Evolutionary conservation across 2,888 invertebrate species (phyloP), one percentile per base, ranked within the genome.

Genomic region (Sclerodermus sp.): DNA sequence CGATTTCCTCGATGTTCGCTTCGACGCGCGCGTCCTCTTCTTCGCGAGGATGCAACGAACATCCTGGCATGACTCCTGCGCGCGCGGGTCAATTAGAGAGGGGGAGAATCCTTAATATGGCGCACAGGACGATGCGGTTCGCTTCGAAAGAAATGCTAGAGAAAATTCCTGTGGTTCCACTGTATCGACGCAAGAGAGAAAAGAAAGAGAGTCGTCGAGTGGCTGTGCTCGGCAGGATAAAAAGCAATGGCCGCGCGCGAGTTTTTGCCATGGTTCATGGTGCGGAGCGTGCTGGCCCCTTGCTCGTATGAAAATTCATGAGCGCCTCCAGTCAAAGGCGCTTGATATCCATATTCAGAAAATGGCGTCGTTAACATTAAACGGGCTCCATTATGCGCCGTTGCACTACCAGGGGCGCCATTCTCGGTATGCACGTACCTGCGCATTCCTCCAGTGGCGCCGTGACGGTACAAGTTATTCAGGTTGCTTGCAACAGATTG

Each of bases 281-380:
- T 49, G 45, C 45, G 44, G 42, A 42, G 57, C 23, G 14, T 39
- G 23, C 8, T 5, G 8, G 23, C 15, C 55, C 51, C 40, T 51
- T 49, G 53, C 53, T 42, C 50, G 58, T 70, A 74, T 75, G 71
- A 75, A 76, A 74, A 76, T 76, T 68, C 73, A 76, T 74, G 71
- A 76, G 70, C 55, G 62, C 63, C 60, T 47, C 18, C 50, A 67
- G 64, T 70, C 66, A 68, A 70, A 68, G 66, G 63, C 66, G 58
- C 62, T 64, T 68, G 73, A 72, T 73, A 71, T 73, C 70, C 72
- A 70, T 73, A 71, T 71, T 69, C 64, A 66, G 71, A 76, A 76
- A 75, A 75, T 74, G 74, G 71, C 73, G 73, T 74, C 75, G 76
- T 76, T 76, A 75, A 73, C 67, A 70, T 73, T 73, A 74, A 76